A percentile compares a stretch with the other conserved stretches of the same genome.
These are phyloP conservation scores for Physeter macrocephalus DNA, from an alignment of 2,113 vertebrate species.

Conservation along the genomic window DNA sequence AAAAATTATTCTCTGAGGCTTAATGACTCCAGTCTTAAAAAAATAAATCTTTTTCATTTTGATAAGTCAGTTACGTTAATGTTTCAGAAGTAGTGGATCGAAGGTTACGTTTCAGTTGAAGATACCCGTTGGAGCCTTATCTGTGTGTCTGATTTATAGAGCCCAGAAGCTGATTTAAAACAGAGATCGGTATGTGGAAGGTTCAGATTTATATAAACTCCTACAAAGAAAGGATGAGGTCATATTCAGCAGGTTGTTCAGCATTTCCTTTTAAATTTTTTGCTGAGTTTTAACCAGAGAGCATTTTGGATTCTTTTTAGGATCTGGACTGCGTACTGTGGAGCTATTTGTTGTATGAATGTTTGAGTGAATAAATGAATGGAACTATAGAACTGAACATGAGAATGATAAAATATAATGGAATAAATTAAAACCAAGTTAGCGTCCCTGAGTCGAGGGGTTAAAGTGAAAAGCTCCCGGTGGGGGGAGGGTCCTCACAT, in stretches of 20 bases:
- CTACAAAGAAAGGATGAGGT: background rate
- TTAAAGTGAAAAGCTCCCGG: background rate
- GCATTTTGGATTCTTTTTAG: conserved; percentile 43
- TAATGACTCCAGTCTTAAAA: background rate
- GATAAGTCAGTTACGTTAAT: background rate
- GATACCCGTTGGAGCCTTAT: background rate
- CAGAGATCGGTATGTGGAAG: background rate
- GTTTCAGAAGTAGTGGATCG: background rate
- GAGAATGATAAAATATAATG: background rate
- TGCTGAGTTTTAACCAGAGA: conserved; percentile 44
- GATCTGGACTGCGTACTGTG: background rate
- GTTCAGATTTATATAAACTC: background rate
- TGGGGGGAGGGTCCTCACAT: background rate
- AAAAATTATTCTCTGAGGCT: background rate
- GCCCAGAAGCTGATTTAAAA: background rate
- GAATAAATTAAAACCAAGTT: background rate
- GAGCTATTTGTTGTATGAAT: conserved; percentile 9
- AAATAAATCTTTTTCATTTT: background rate
- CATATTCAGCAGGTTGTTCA: background rate
- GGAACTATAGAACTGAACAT: background rate
- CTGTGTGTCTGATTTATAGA: background rate
- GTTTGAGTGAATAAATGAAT: background rate
- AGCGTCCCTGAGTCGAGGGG: background rate
- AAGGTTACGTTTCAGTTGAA: background rate
- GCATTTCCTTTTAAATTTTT: conserved; percentile 13